Evolutionary conservation across 2,797 vertebrate genomes (phyloP).

Genomic region (Huso huso): DNA sequence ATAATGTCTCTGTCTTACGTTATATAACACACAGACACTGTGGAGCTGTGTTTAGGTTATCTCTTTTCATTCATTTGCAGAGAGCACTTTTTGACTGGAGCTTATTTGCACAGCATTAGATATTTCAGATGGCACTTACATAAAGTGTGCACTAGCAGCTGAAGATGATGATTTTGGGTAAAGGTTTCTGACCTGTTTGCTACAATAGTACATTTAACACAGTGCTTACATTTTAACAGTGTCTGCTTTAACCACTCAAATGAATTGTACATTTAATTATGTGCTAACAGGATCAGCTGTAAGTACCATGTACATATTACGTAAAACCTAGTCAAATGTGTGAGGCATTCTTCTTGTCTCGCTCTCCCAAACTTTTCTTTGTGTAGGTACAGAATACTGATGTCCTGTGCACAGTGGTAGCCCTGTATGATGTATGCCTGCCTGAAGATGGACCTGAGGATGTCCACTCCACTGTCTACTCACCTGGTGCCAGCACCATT

Average conservation of each 20-base stretch:
- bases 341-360: too few relatives aligned
- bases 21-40: background rate
- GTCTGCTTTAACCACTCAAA: too few relatives aligned
- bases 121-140: background rate
- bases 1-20: background rate
- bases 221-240: too few relatives aligned
- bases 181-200: too few relatives aligned
- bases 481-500: slow-evolving; percentile 22
- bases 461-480: slow-evolving; percentile 21
- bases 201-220: background rate
- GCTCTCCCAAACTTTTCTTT: background rate
- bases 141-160: background rate
- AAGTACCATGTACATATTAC: too few relatives aligned
- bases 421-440: slow-evolving; percentile 25
- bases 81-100: background rate
- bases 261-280: too few relatives aligned
- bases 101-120: background rate
- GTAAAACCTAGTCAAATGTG: too few relatives aligned
- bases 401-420: slow-evolving; percentile 24
- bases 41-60: background rate
- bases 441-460: slow-evolving; percentile 23
- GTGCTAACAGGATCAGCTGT: too few relatives aligned
- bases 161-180: too few relatives aligned
- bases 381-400: background rate
- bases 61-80: background rate